Base-by-base conservation (phyloP, 92 coral and sea anemone species). In the Porites rus region DNA sequence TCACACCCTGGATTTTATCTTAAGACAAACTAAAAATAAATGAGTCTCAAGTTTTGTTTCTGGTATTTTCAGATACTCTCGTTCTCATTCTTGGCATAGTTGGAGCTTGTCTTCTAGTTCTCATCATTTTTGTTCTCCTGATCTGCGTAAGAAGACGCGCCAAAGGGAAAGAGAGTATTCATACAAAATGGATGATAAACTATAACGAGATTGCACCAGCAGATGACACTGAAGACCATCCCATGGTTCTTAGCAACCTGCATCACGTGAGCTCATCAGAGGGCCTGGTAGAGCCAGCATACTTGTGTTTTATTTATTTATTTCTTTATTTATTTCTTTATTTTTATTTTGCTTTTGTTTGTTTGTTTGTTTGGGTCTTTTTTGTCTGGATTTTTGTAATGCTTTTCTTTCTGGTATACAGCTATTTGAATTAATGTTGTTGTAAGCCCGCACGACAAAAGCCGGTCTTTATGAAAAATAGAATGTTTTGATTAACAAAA, bases 141-240 rank as follows among this genome's bases (percentile, higher is more conserved):
- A 62, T 91, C 38, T 88, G 63, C 43, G 75, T 84, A 8, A 87
- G 85, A 80, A 91, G 82, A 51, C 93, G 92, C 28, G 75, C 68
- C 0, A 63, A 80, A 28, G 86, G 72, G 72, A 82, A 85, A 28
- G 94, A 85, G 79, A 85, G 53, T 69, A 38, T 87, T 77, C 82
- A 85, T 81, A 91, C 88, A 72, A 79, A 79, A 24, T 93, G 96
- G 96, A 66, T 93, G 73, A 81, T 93, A 8, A 65, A 78, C 67
- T 74, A 76, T 81, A 91, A 76, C 18, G 92, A 91, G 51, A 56
- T 93, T 20, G 65, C 83, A 71, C 85, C 91, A 5, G 67, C 88
- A 19, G 83, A 89, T 59, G 95, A 88, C 1, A 70, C 25, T 18
- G 94, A 93, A 12, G 76, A 67, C 14, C 82, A 72, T 25, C 43